phyloP scores from a whole-genome alignment of 2,797 vertebrate species.

The Muscicapa striata region DNA sequence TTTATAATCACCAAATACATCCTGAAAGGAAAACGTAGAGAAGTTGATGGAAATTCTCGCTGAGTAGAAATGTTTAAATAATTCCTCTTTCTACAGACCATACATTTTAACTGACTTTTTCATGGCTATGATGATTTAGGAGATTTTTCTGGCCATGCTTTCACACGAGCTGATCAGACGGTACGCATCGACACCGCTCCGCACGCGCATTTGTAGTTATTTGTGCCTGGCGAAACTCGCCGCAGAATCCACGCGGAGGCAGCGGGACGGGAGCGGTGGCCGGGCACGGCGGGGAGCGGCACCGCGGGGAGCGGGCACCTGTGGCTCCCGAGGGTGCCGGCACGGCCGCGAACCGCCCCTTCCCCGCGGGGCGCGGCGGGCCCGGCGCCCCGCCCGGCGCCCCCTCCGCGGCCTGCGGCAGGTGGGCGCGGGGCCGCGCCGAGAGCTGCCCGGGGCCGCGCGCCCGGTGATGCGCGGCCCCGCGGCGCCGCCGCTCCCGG shows the following conservation, averaged over 20 bases:
- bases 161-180: background rate
- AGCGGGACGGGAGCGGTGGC: background rate
- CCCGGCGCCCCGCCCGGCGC: background rate
- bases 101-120: background rate
- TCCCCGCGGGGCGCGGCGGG: background rate
- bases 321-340: background rate
- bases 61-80: background rate
- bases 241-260: background rate
- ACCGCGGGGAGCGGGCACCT: background rate
- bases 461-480: background rate
- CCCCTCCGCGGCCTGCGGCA: background rate
- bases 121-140: accelerated
- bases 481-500: background rate
- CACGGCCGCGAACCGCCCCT: background rate
- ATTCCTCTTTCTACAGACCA: background rate
- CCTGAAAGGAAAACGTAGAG: background rate
- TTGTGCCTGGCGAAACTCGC: background rate
- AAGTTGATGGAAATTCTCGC: background rate
- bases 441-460: background rate
- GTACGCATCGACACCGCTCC: background rate
- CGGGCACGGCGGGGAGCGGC: background rate
- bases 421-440: background rate
- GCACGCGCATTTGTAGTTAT: background rate
- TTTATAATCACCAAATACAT: background rate
- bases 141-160: background rate